phyloP scores from a whole-genome alignment of 1,140 invertebrate species.

The Lucilia sericata region DNA sequence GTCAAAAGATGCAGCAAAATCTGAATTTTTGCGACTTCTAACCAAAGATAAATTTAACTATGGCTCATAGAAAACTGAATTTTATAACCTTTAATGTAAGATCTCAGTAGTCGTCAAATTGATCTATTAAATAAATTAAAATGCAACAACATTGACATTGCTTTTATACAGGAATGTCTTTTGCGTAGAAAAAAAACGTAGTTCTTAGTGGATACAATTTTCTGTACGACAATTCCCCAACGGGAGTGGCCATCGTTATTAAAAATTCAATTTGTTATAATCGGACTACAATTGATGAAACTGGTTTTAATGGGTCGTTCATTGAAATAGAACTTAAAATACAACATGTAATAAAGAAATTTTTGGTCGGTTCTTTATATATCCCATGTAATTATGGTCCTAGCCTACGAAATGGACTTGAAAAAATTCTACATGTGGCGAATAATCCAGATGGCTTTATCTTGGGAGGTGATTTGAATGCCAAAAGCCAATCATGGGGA shows the following conservation, averaged over 20 bases:
- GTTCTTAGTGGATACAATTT: no score
- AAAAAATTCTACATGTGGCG: background rate
- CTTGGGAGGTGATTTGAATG: slow-evolving; percentile 11
- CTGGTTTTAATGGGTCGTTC: background rate
- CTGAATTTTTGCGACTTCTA: background rate
- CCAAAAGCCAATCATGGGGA: background rate
- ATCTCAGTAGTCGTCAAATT: background rate
- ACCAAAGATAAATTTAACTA: background rate
- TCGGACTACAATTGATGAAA: background rate
- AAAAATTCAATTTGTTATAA: background rate
- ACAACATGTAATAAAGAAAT: background rate
- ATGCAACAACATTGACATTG: background rate
- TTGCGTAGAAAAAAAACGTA: background rate
- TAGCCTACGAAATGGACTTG: background rate
- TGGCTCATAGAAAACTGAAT: background rate
- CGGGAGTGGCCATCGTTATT: no score
- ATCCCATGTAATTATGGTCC: background rate
- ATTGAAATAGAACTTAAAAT: background rate
- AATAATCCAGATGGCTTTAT: background rate
- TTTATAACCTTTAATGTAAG: slow-evolving; percentile 13
- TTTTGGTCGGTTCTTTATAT: background rate
- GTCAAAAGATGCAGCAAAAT: slow-evolving; percentile 14
- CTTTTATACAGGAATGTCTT: background rate
- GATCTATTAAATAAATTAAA: background rate
- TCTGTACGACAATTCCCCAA: no score